Evolutionary conservation across 2,113 vertebrate species (phyloP), one percentile per base, ranked within the genome.

Genomic region (Psephotus haematonotus): DNA sequence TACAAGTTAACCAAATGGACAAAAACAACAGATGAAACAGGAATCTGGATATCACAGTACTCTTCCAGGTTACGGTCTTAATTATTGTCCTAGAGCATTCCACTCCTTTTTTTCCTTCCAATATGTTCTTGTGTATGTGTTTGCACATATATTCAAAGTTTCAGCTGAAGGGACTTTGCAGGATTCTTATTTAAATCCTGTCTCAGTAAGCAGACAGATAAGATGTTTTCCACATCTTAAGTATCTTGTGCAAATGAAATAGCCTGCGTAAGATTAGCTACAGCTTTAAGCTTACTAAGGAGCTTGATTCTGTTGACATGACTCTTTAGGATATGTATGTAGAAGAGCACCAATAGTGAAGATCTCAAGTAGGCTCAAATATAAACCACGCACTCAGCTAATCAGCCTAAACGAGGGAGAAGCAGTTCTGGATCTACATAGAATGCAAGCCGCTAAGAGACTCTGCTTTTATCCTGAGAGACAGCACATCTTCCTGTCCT

Each of bases 21-120:
- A 94, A 90, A 96, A 94, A 29, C 79, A 93, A 80, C 47, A 96
- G 91, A 93, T 90, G 76, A 79, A 82, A 74, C 25, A 90, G 20
- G 79, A 88, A 86, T 93, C 71, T 80, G 90, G 76, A n/a, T 92
- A 88, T 77, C n/a, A 72, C 47, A 62, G 44, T 47, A 92, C 49
- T 80, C 44, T 93, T 94, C 63, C 80, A 93, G 80, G 85, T 90
- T 95, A 94, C 41, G 59, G 14, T 86, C 68, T 94, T 90, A 86
- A 86, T 85, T 94, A 84, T 35, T 86, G 82, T 81, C 82, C 94
- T 83, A 83, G 63, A 88, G 75, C 22, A 52, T 69, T 92, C 17
- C 25, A 60, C 25, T 72, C 33, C 33, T 46, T 69, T 80, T 90
- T 89, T 71, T 13, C n/a, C 23, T 18, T 86, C 60, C 82, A 92